Conservation (phyloP, 2,113 vertebrate genomes). For the Turdus rufiventris region DNA sequence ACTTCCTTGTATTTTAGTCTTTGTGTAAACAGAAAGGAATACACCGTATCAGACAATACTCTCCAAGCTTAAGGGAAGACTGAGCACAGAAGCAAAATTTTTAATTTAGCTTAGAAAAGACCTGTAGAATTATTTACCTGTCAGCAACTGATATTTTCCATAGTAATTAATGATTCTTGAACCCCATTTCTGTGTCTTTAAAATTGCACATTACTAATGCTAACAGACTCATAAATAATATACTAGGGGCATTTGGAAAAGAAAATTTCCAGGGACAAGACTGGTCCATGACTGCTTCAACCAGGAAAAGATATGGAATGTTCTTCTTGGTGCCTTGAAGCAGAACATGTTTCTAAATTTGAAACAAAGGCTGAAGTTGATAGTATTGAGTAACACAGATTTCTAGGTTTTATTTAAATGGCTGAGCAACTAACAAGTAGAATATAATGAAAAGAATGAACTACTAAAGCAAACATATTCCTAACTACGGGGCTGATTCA, state of each 20-base stretch:
- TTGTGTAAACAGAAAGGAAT: background rate
- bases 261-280: constrained; percentile 30
- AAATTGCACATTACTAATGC: background rate
- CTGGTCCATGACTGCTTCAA: background rate
- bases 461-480: background rate
- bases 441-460: constrained; percentile 17
- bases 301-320: background rate
- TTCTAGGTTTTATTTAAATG: constrained; percentile 41
- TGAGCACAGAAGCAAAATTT: background rate
- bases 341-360: constrained; percentile 4
- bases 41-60: background rate
- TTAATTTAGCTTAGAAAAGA: background rate
- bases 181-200: background rate
- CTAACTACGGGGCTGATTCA: background rate
- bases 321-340: background rate
- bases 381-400: background rate
- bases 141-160: background rate
- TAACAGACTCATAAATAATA: background rate
- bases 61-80: background rate
- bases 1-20: background rate
- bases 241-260: background rate
- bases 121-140: background rate
- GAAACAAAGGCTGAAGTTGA: constrained; percentile 33
- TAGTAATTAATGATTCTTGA: background rate
- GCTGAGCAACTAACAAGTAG: background rate